Evolutionary conservation across 1,140 invertebrate species (phyloP).

Genomic region (Mercenaria mercenaria): DNA sequence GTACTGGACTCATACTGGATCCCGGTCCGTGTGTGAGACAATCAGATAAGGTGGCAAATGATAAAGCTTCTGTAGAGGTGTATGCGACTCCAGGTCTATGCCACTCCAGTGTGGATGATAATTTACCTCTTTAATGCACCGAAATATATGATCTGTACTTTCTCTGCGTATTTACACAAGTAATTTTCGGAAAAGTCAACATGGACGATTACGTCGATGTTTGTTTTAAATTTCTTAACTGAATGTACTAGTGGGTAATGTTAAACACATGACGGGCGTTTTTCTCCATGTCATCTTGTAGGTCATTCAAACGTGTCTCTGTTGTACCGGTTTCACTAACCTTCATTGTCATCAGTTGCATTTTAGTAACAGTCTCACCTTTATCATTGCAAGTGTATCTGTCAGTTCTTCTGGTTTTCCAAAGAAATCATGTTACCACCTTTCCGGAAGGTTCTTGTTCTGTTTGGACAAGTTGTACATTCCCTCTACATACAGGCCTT

Average conservation of each 20-base stretch:
- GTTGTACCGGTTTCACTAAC: neutral
- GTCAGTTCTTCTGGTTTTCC: neutral
- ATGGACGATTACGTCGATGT: constrained; percentile 45
- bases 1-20: constrained; percentile 63
- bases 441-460: neutral
- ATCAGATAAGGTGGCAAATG: neutral
- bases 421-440: neutral
- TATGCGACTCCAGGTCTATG: no score
- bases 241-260: neutral
- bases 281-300: neutral
- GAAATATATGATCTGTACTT: constrained; percentile 65
- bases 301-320: neutral
- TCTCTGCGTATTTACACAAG: neutral
- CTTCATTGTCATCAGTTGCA: neutral
- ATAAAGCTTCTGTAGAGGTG: no score
- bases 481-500: neutral
- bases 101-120: constrained; percentile 30
- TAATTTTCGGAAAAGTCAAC: constrained; percentile 66
- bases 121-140: constrained; percentile 59
- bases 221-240: neutral
- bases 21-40: constrained; percentile 52
- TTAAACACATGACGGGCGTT: neutral
- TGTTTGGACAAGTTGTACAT: neutral
- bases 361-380: neutral
- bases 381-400: neutral